Evolutionary conservation across 2,113 vertebrate genomes (phyloP), one percentile per base, ranked within the genome.

Genomic region (Cinclus cinclus): DNA sequence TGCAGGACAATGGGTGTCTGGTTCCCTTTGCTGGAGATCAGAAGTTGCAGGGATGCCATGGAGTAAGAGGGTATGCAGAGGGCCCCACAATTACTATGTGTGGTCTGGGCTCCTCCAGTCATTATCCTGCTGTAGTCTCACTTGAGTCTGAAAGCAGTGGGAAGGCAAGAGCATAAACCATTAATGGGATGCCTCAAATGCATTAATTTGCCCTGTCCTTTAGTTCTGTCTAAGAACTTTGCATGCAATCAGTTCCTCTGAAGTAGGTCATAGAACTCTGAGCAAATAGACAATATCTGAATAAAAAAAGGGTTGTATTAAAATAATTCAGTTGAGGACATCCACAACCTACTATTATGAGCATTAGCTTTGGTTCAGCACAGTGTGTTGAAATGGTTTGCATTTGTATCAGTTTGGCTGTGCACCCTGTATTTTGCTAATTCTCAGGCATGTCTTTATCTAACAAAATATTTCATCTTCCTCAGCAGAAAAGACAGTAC

Each of bases 41-140:
- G 42, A 39, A 8, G 4, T 21, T 83, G 22, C 24, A 42, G 6
- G 13, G 10, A 14, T 9, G 49, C 15, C 6, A 39, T 1, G 2
- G 18, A 33, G 13, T 56, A 62, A 52, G 0, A 2, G 20, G 13
- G 11, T 28, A 9, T 1, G 5, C 37, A 44, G 10, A 2, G 23
- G 15, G 4, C 1, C 13, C 18, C 4, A 10, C 1, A 1, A 6
- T 11, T 58, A 5, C 28, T 56, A 1, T 0, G 0, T 42, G 27
- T 31, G 7, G 3, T 37, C 15, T 73, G 41, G 41, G 2, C 6
- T 76, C 13, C 41, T 68, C 35, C 13, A 52, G 63, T 47, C 25
- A 39, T 30, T 35, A 13, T 3, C 3, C 10, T 3, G 0, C 33
- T 41, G 15, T 2, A 3, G 4, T 44, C 9, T 82, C 25, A 73